These are phyloP conservation scores for Lordiphosa clarofinis DNA, from an alignment of 1,140 invertebrate genomes.

Conservation along the genomic window DNA sequence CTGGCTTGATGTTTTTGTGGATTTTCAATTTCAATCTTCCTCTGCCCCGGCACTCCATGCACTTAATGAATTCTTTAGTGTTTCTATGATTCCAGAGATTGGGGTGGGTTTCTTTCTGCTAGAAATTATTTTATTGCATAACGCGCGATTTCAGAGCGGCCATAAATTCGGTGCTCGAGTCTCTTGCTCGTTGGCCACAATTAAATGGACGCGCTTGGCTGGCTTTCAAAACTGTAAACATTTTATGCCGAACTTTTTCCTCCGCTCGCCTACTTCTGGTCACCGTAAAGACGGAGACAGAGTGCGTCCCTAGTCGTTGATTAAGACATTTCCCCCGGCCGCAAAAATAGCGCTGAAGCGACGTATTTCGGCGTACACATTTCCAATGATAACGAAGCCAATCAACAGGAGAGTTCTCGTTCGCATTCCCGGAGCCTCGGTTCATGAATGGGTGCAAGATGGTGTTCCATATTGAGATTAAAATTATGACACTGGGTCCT, in stretches of 20 bases:
- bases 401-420: slow-evolving; percentile 26
- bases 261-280: slow-evolving; percentile 11
- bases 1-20: slow-evolving; percentile 4
- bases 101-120: slow-evolving; percentile 14
- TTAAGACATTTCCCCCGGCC: slow-evolving; percentile 50
- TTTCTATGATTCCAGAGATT: slow-evolving; percentile 32
- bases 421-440: slow-evolving; percentile 4
- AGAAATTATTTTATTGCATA: slow-evolving; percentile 75
- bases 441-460: slow-evolving; percentile 2
- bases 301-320: slow-evolving; percentile 28
- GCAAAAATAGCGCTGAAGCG: not conserved
- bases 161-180: slow-evolving; percentile 64
- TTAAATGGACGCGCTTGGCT: slow-evolving; percentile 64
- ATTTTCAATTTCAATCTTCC: slow-evolving; percentile 29
- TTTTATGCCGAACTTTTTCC: slow-evolving; percentile 53
- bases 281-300: not conserved
- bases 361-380: slow-evolving; percentile 12
- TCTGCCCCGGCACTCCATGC: slow-evolving; percentile 8
- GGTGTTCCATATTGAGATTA: slow-evolving; percentile 24
- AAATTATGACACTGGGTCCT: slow-evolving; percentile 51
- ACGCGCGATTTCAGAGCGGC: slow-evolving; percentile 59
- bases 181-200: slow-evolving; percentile 56
- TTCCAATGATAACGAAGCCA: slow-evolving; percentile 50
- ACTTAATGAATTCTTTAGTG: slow-evolving; percentile 51
- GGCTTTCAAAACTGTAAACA: slow-evolving; percentile 64